Percentiles rank a stretch among this genome's conserved stretches.
Conservation (phyloP, 1,140 invertebrate species). For the Drosophila nannoptera region DNA sequence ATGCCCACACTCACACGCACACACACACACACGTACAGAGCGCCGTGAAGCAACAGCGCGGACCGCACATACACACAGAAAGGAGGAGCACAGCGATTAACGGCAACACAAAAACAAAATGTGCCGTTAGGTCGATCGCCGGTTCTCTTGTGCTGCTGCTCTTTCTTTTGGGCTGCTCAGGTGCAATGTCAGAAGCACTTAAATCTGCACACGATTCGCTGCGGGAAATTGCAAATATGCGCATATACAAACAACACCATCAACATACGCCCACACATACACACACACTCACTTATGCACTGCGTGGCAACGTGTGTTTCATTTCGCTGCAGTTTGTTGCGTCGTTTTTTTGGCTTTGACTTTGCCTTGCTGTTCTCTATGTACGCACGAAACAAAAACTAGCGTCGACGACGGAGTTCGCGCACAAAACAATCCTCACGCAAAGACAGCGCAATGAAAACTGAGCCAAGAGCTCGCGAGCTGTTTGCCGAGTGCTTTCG, state of each 20-base stretch:
- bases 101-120: conserved; percentile 31
- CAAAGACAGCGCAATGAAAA: conserved; percentile 70
- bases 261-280: neutral
- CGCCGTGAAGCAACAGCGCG: too few species aligned
- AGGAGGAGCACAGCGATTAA: conserved; percentile 20
- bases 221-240: conserved; percentile 33
- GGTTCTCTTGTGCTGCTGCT: conserved; percentile 9
- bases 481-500: conserved; percentile 42
- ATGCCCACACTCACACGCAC: conserved; percentile 35
- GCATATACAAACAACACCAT: conserved; percentile 13
- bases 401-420: conserved; percentile 22
- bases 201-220: conserved; percentile 36
- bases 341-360: conserved; percentile 21
- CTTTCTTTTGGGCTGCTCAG: conserved; percentile 17
- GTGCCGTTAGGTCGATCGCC: conserved; percentile 46
- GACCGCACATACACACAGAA: conserved; percentile 7
- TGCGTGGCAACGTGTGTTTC: conserved; percentile 24
- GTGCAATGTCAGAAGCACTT: conserved; percentile 55
- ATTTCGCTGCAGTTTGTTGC: conserved; percentile 35
- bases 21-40: conserved; percentile 11
- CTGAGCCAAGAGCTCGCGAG: conserved; percentile 46
- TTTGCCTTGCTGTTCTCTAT: conserved; percentile 8
- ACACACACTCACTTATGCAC: conserved; percentile 6
- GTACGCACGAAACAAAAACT: conserved; percentile 17
- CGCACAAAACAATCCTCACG: conserved; percentile 55